Conservation (phyloP, 2,888 invertebrate genomes). For the Acrobasis suavella region DNA sequence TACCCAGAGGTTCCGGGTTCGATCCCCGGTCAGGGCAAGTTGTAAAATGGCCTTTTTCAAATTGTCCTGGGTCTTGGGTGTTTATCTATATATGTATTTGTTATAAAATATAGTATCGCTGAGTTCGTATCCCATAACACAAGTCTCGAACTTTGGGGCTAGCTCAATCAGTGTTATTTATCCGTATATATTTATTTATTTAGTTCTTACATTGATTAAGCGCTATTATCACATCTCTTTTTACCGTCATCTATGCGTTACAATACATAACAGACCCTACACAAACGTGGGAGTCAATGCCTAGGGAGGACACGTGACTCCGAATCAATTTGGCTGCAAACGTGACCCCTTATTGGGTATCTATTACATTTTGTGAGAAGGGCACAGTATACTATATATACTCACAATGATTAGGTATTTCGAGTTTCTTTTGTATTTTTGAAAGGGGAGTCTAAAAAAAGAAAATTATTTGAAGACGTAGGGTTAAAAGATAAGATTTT, state of each 20-base stretch:
- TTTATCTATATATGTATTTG: no score
- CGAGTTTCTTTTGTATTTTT: not conserved
- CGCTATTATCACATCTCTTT: not conserved
- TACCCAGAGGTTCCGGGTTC: no score
- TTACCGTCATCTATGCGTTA: not conserved
- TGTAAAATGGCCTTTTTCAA: no score
- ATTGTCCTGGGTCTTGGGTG: no score
- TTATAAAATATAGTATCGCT: no score
- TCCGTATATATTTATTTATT: no score
- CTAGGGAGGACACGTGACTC: constrained; percentile 29
- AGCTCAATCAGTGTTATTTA: no score
- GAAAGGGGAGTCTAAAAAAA: not conserved
- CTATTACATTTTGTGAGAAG: constrained; percentile 24
- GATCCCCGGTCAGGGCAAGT: no score
- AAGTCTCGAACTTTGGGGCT: no score
- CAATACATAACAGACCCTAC: constrained; percentile 6
- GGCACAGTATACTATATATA: not conserved
- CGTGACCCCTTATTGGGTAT: constrained; percentile 31
- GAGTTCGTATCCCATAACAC: no score
- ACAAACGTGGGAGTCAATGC: constrained; percentile 24
- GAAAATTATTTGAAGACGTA: not conserved
- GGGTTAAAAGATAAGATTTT: no score
- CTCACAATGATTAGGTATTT: not conserved
- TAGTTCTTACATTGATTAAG: no score
- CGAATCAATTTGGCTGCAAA: constrained; percentile 30